These are phyloP conservation scores for Drosophila fulvimacula DNA, from an alignment of 2,888 invertebrate species.

Conservation along the genomic window DNA sequence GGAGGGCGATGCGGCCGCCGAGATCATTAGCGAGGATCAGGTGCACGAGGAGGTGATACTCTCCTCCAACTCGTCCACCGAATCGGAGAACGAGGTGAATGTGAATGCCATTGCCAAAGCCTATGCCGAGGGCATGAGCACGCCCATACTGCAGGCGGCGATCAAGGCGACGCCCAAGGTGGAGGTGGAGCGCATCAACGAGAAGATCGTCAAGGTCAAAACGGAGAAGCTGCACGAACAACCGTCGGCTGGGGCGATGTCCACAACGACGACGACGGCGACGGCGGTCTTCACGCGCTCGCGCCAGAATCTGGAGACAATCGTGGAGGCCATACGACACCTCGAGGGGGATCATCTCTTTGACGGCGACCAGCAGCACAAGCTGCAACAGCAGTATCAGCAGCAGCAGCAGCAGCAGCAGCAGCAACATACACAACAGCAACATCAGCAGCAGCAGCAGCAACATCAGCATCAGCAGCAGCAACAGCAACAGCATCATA, in stretches of 20 bases:
- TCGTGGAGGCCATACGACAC: conserved; percentile 99
- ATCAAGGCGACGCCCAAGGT: conserved; percentile 95
- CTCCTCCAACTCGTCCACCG: conserved; percentile 81
- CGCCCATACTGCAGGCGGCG: conserved; percentile 91
- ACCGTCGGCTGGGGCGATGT: conserved; percentile 34
- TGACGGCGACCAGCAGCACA: conserved; percentile 86
- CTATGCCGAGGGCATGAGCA: conserved; percentile 81
- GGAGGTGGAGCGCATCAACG: conserved; percentile 89
- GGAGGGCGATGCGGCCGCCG: conserved; percentile 80
- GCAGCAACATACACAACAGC: conserved; percentile 69
- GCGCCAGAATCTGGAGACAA: conserved; percentile 97
- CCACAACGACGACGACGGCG: conserved; percentile 37
- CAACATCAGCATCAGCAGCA: conserved; percentile 18
- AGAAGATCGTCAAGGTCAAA: conserved; percentile 84
- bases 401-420: conserved; percentile 63
- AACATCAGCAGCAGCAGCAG: conserved; percentile 37
- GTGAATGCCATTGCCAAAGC: conserved; percentile 83
- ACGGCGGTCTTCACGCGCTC: conserved; percentile 87
- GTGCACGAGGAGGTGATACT: conserved; percentile 85
- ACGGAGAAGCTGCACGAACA: conserved; percentile 81
- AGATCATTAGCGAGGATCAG: conserved; percentile 84
- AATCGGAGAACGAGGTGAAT: conserved; percentile 82
- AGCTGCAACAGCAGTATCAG: conserved; percentile 69
- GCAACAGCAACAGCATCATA: conserved; percentile 70
- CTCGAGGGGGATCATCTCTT: conserved; percentile 97